Base-by-base conservation (phyloP, 2,113 vertebrate species). In the Apus apus region DNA sequence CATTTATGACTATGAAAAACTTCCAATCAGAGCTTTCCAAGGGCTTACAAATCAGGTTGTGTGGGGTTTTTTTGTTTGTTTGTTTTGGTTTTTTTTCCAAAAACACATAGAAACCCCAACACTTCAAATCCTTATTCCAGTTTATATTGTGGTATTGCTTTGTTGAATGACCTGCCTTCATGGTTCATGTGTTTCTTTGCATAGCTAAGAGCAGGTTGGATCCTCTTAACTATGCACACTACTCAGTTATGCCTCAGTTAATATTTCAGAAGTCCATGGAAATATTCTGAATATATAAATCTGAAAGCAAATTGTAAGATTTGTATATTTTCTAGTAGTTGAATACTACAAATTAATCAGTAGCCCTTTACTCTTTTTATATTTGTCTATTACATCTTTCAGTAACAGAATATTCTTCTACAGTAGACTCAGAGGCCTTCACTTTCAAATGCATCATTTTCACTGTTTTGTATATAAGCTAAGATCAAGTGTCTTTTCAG, bases 101-200 rank as follows among this genome's bases (percentile, higher is more conserved):
- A 60, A 32, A 11, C 18, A 12, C 0, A 0, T 2, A 25, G 30
- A 2, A 75, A 93, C 25, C 6, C 2, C 26, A 18, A 48, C 8
- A 45, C 91, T 79, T 89, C 38, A 65, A 64, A 45, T 27, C 11
- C 14, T 60, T 82, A 45, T 30, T 93, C 7, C 20, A 43, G 45
- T 76, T 76, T 16, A 5, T 57, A 14, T 15, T 71, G 53, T 74
- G 51, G 32, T 57, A 67, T 19, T 75, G 10, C 14, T 61, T 48
- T 85, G 38, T 53, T 14, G 2, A 64, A 19, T 48, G 30, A 16
- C 25, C 25, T 43, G 13, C 43, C 20, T 67, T 85, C 38, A 26
- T 64, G 48, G 26, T 9, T 71, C 5, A 1, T 25, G 21, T 45
- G 8, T 54, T 64, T 78, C 29, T 85, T 26, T 84, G n/a, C 34